Evolutionary conservation across 2,797 vertebrate genomes (phyloP).

Genomic region (Pangasius krempfi): DNA sequence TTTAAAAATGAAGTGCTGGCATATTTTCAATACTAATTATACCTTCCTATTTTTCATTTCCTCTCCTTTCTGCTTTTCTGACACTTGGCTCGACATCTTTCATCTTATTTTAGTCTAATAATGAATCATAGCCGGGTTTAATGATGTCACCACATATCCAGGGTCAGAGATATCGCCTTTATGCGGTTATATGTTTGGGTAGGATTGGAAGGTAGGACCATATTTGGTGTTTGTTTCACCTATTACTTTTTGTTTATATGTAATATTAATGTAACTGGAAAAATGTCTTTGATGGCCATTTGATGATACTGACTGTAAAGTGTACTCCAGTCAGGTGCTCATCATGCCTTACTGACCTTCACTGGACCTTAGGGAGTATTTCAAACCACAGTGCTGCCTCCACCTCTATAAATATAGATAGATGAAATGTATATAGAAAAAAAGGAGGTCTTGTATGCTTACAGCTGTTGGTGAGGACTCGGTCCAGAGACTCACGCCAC

Average conservation of each 20-base stretch:
- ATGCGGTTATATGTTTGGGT: neutral
- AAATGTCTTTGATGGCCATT: neutral
- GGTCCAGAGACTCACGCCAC: constrained; percentile 92
- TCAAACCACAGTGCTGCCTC: neutral
- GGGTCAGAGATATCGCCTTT: neutral
- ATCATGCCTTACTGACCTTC: neutral
- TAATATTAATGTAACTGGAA: neutral
- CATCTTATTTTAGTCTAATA: constrained; percentile 2
- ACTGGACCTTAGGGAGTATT: neutral
- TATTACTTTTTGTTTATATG: neutral
- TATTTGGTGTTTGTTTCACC: neutral
- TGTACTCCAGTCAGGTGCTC: neutral
- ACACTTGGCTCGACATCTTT: neutral
- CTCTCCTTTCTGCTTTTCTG: neutral
- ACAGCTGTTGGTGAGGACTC: constrained; percentile 88
- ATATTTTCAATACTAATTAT: neutral
- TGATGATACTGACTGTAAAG: neutral
- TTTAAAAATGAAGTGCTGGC: neutral
- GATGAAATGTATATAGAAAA: neutral
- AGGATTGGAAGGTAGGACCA: neutral
- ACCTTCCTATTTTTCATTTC: neutral
- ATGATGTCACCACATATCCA: neutral
- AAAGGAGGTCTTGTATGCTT: constrained; percentile 65
- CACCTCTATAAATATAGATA: neutral
- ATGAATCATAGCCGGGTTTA: neutral